Percentiles rank a stretch among this genome's conserved stretches.
Conservation (phyloP, 2,888 invertebrate genomes). For the Didymodactylos carnosus region DNA sequence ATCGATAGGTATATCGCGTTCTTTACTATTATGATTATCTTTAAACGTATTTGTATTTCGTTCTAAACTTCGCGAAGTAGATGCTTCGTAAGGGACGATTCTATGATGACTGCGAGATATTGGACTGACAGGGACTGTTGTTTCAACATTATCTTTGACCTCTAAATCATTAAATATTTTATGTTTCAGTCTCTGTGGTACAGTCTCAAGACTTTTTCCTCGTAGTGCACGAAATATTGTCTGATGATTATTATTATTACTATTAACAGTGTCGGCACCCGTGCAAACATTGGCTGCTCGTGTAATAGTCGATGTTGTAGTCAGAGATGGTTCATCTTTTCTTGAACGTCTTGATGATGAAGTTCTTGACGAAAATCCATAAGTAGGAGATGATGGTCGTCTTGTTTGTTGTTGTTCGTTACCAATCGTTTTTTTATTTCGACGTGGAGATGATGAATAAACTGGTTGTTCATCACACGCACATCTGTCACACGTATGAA, state of each 20-base stretch:
- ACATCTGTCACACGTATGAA: too few species aligned
- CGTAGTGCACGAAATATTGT: background rate
- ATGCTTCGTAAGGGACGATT: background rate
- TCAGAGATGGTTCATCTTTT: background rate
- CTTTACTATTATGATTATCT: background rate
- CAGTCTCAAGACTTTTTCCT: conserved; percentile 6
- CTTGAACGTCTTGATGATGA: background rate
- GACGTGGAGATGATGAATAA: too few species aligned
- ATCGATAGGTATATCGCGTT: too few species aligned
- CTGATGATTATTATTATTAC: background rate
- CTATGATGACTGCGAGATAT: background rate
- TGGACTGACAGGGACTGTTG: too few species aligned
- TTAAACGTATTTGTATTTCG: background rate
- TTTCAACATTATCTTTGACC: too few species aligned
- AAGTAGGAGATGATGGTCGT: background rate
- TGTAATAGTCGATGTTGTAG: too few species aligned
- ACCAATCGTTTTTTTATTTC: too few species aligned
- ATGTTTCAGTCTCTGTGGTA: too few species aligned
- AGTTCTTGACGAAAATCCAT: background rate
- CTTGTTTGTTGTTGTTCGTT: too few species aligned
- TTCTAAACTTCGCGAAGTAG: background rate
- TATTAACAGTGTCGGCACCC: background rate
- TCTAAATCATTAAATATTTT: too few species aligned
- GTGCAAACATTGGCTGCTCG: too few species aligned
- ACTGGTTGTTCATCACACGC: too few species aligned